Conservation (phyloP, 2,797 vertebrate species). For the Tapirus indicus region DNA sequence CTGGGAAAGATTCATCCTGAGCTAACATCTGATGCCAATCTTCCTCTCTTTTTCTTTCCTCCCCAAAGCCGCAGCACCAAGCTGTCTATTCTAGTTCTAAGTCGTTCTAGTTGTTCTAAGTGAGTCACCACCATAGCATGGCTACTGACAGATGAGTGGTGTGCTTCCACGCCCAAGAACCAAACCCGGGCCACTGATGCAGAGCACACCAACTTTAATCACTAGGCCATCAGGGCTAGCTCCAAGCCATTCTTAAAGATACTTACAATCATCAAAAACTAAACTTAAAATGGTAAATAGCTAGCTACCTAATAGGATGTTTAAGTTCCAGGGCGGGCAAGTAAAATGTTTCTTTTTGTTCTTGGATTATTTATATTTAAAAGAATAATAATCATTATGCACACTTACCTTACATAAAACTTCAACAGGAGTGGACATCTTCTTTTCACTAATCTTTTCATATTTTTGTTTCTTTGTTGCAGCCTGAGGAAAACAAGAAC, state of each 20-base stretch:
- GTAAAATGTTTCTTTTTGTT: neutral
- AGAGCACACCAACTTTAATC: too few relatives aligned
- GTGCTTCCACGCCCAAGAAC: too few relatives aligned
- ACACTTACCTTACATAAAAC: slow-evolving; percentile 98
- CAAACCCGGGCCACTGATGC: too few relatives aligned
- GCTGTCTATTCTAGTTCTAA: too few relatives aligned
- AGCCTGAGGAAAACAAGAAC: slow-evolving; percentile 92
- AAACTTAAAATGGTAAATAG: neutral
- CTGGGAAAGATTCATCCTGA: too few relatives aligned
- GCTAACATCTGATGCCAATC: too few relatives aligned
- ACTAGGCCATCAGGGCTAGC: too few relatives aligned
- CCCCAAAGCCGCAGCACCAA: too few relatives aligned
- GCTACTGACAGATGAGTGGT: too few relatives aligned
- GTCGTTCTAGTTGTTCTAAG: too few relatives aligned
- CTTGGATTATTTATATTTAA: neutral
- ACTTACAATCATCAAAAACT: neutral
- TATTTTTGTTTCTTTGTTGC: slow-evolving; percentile 99
- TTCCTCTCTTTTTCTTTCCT: too few relatives aligned
- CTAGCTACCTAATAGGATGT: neutral
- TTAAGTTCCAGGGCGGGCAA: neutral
- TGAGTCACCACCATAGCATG: too few relatives aligned
- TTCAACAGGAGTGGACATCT: slow-evolving; percentile 99
- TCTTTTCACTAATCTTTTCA: slow-evolving; percentile 99
- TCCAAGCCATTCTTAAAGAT: neutral
- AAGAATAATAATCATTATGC: slow-evolving; percentile 55